Evolutionary conservation across 2,888 invertebrate genomes (phyloP).

Genomic region (Pandemis corylana): DNA sequence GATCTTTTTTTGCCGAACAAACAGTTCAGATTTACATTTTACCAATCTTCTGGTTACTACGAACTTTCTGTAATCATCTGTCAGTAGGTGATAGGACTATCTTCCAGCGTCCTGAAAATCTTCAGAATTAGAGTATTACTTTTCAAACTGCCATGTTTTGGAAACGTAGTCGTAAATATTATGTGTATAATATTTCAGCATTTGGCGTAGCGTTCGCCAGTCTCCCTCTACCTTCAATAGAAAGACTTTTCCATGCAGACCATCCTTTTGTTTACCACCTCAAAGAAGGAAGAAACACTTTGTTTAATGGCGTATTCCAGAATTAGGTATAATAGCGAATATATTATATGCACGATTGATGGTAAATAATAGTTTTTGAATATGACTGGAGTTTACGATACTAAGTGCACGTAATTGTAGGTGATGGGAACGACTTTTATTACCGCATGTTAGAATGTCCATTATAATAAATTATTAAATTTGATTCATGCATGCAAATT

Average conservation of each 20-base stretch:
- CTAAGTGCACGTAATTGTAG: background rate
- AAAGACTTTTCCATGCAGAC: background rate
- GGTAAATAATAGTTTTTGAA: background rate
- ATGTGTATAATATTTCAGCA: background rate
- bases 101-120: background rate
- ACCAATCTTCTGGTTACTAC: too few relatives aligned
- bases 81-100: too few relatives aligned
- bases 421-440: background rate
- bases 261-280: conserved; percentile 1
- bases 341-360: background rate
- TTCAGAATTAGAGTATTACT: background rate
- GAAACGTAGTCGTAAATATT: background rate
- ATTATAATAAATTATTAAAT: background rate
- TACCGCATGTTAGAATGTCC: too few relatives aligned
- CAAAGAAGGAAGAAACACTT: background rate
- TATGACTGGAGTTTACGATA: background rate
- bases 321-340: background rate
- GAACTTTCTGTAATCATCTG: too few relatives aligned
- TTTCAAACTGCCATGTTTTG: background rate
- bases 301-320: conserved; percentile 2
- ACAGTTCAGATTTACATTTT: too few relatives aligned
- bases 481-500: background rate
- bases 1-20: too few relatives aligned
- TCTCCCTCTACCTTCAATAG: background rate
- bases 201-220: background rate